Base-by-base conservation (phyloP, 2,113 vertebrate species). In the Megaleporinus macrocephalus region DNA sequence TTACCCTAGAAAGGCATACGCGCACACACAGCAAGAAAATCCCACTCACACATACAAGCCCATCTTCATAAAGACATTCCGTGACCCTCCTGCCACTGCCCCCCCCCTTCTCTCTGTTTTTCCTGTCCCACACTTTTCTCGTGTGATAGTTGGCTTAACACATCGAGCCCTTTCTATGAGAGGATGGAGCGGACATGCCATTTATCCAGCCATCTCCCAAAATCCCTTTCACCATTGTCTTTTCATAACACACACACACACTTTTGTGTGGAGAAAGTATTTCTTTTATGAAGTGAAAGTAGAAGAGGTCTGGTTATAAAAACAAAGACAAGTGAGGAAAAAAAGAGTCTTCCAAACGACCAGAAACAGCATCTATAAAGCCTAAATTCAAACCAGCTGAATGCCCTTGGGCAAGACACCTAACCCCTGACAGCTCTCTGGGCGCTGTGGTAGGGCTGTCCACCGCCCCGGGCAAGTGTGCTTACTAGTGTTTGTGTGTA, bases 161-260 rank as follows among this genome's bases (percentile, higher is more conserved):
- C 16, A 24, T 15, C 4, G 5, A 11, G 63, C 63, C 84, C 79
- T 87, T 88, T 79, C 86, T 83, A 79, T 86, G 51, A 51, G 66
- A 77, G 59, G 3, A 74, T 33, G 62, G 62, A 2, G 59, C 75
- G 62, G 72, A 65, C 81, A 22, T 49, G 44, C 36, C 53, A 79
- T 90, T 81, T 88, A 74, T 79, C 44, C 15, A 71, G 78, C 79
- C 71, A 74, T 33, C 78, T 77, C 76, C 77, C 72, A 80, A 76
- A 49, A 79, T 47, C n/a, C 78, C 61, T 73, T 22, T 82, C 65
- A 55, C 49, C 36, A 63, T 62, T 84, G 66, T 84, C 62, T 65
- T 14, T 22, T 18, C 22, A 2, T 18, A 16, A n/a, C n/a, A n/a
- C n/a, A n/a, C n/a, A n/a, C n/a, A n/a, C n/a, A n/a, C n/a, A n/a